Conservation (phyloP, 2,113 vertebrate genomes). For the Centropristis striata region DNA sequence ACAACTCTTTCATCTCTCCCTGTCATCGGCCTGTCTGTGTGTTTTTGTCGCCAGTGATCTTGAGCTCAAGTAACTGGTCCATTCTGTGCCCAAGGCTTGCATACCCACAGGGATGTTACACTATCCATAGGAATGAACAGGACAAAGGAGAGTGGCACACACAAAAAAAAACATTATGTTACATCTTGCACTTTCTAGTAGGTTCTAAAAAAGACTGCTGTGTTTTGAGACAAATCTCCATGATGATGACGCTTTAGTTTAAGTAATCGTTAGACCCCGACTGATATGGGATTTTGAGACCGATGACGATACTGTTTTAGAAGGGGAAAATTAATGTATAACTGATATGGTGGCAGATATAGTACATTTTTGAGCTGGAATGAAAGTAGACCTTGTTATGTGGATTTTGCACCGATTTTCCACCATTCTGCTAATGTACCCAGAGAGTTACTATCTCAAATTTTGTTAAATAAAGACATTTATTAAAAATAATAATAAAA, state of each 20-base stretch:
- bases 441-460: too few species aligned
- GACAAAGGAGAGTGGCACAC: conserved; percentile 17
- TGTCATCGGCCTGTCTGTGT: conserved; percentile 35
- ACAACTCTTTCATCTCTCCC: conserved; percentile 44
- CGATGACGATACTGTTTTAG: too few species aligned
- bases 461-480: too few species aligned
- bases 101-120: conserved; percentile 49
- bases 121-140: conserved; percentile 36
- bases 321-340: too few species aligned
- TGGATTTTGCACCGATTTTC: too few species aligned
- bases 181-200: conserved; percentile 6
- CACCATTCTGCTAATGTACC: too few species aligned
- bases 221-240: conserved; percentile 19
- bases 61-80: conserved; percentile 51
- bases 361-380: too few species aligned
- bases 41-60: conserved; percentile 27
- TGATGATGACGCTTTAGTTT: neutral
- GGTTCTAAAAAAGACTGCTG: conserved; percentile 3
- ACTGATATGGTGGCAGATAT: too few species aligned
- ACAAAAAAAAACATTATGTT: conserved; percentile 25
- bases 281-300: too few species aligned
- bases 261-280: too few species aligned
- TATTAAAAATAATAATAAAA: too few species aligned
- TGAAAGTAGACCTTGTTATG: too few species aligned
- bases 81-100: conserved; percentile 51